A percentile compares a stretch with the other conserved stretches of the same genome.
Conservation (phyloP, 2,113 vertebrate species). For the Calidris pugnax region DNA sequence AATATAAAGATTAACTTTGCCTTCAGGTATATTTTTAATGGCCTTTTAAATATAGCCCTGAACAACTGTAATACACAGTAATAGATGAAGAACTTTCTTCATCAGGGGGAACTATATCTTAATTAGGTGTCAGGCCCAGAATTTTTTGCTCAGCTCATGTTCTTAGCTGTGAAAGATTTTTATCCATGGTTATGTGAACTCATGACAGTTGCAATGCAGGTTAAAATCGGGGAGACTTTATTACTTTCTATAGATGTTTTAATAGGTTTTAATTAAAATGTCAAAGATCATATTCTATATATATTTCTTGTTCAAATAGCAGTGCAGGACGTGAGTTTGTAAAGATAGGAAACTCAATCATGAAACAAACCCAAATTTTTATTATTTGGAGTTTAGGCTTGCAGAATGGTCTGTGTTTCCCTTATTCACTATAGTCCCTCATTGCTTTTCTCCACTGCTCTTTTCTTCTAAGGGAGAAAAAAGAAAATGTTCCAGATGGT, state of each 20-base stretch:
- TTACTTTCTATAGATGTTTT: not conserved
- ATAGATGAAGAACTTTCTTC: constrained; percentile 21
- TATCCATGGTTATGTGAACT: constrained; percentile 3
- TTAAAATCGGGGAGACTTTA: constrained; percentile 7
- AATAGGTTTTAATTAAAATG: constrained; percentile 42
- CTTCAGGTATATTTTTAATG: constrained; percentile 65
- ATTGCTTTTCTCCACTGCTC: not conserved
- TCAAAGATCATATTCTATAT: not conserved
- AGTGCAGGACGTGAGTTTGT: not conserved
- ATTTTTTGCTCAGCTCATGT: not conserved
- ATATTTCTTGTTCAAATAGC: not conserved
- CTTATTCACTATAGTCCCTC: not conserved
- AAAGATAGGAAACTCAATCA: not conserved
- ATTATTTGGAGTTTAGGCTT: not conserved
- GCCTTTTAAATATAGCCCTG: constrained; percentile 50
- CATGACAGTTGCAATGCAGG: not conserved
- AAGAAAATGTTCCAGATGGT: not conserved
- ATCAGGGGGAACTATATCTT: not conserved
- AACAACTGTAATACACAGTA: not conserved
- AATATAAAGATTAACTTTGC: constrained; percentile 63
- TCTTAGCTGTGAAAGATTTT: not conserved
- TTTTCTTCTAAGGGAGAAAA: not conserved
- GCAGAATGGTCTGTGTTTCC: not conserved
- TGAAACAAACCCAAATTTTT: not conserved
- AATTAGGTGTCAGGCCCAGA: constrained; percentile 21